phyloP scores from a whole-genome alignment of 1,140 invertebrate genomes.

The Pachypeltis micranthus region DNA sequence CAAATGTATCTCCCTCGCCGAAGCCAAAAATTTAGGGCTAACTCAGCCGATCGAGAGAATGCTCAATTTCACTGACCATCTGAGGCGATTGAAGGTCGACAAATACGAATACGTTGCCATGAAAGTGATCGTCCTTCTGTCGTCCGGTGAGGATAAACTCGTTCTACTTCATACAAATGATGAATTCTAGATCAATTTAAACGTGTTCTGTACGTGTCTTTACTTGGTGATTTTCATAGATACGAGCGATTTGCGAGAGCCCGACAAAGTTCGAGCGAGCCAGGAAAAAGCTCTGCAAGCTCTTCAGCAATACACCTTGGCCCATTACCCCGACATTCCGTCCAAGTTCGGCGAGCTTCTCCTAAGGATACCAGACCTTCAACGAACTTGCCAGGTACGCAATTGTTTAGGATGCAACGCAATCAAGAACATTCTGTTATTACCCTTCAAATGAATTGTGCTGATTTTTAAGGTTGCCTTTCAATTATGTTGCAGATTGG shows the following conservation, averaged over 20 bases:
- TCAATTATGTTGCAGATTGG: constrained; percentile 70
- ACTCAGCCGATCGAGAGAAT: constrained; percentile 83
- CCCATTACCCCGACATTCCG: constrained; percentile 81
- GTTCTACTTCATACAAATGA: too few species aligned
- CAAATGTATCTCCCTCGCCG: constrained; percentile 61
- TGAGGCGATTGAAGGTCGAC: constrained; percentile 80
- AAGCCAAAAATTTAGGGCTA: constrained; percentile 54
- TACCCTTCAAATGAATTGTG: too few species aligned
- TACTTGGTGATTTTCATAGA: constrained; percentile 47
- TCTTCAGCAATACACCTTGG: constrained; percentile 78
- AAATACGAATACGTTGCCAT: constrained; percentile 93
- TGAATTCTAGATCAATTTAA: too few species aligned
- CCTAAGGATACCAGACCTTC: constrained; percentile 83
- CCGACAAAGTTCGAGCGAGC: constrained; percentile 79
- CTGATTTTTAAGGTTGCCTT: constrained; percentile 18
- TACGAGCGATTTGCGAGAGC: constrained; percentile 80
- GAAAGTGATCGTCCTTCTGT: constrained; percentile 87
- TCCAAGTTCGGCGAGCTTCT: constrained; percentile 91
- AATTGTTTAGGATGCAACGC: background rate
- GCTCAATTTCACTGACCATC: constrained; percentile 86
- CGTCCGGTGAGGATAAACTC: constrained; percentile 63
- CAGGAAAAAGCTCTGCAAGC: constrained; percentile 90
- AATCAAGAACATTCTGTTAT: too few species aligned
- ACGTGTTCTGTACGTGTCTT: too few species aligned
- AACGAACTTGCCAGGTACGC: constrained; percentile 78